phyloP scores from a whole-genome alignment of 2,797 vertebrate genomes.

The Petrocephalus schoutedeni region DNA sequence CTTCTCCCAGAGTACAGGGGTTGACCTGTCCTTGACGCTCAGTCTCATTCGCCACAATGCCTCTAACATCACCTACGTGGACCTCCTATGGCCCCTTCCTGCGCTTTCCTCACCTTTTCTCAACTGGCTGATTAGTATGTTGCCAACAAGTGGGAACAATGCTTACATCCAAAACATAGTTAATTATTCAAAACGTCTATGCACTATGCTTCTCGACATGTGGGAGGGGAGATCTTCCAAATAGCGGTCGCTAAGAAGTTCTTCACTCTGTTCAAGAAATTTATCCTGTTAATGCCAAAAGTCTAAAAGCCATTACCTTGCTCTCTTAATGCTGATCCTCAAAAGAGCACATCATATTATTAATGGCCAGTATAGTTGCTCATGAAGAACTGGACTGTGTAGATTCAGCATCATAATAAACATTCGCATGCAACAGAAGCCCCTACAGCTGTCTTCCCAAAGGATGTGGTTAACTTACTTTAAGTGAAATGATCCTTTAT shows the following conservation, averaged over 20 bases:
- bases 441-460: neutral
- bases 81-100: neutral
- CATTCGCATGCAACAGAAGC: neutral
- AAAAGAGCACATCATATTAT: neutral
- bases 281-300: neutral
- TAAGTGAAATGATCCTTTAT: neutral
- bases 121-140: constrained; percentile 40
- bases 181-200: constrained; percentile 45
- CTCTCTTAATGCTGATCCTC: neutral
- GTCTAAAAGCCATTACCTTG: neutral
- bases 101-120: constrained; percentile 27
- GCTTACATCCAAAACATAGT: constrained; percentile 40
- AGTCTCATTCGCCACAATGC: constrained; percentile 40
- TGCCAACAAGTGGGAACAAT: constrained; percentile 52
- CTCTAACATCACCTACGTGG: constrained; percentile 38
- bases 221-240: neutral
- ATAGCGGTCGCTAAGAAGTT: neutral
- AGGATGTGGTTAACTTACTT: constrained; percentile 12
- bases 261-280: neutral
- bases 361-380: neutral
- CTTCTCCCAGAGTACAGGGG: constrained; percentile 61
- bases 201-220: constrained; percentile 30
- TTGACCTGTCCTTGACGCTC: constrained; percentile 34
- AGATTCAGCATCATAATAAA: neutral
- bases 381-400: neutral